Evolutionary conservation across 1,140 invertebrate species (phyloP), one percentile per base, ranked within the genome.

Genomic region (Capitella teleta): DNA sequence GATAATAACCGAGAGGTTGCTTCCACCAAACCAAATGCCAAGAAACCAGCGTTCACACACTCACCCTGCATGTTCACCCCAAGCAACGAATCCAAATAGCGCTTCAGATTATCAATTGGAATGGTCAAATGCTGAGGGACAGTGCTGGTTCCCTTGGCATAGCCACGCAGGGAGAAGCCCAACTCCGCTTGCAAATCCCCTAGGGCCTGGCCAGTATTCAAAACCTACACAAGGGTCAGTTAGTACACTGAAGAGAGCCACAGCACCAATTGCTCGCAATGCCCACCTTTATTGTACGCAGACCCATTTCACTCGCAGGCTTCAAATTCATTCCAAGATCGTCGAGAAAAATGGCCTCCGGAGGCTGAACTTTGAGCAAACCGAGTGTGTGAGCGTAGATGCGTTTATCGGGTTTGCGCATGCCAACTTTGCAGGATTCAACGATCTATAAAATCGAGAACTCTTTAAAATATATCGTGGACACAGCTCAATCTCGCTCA

Each of bases 241-340:
- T 42, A 10, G 1, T 42, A n/a, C 10, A 34, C 10, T 10, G 16
- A 10, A 28, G 16, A 44, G 5, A 6, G 42, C 42, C 6, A 44
- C 19, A 44, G 4, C n/a, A 26, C 6, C 21, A 28, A 28, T 18
- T 45, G 23, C 23, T 2, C 46, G 2, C 23, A 2, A 12, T 19
- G 12, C 49, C 44, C 43, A 74, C 72, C 55, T 74, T 72, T 6
- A 74, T 70, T 5, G 73, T 72, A 5, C 58, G 56, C 2, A 73
- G 67, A n/a, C 73, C 73, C 10, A 73, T 12, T 28, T 57, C 44
- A 42, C 34, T 55, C 14, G 73, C 72, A 3, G 60, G 28, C 57
- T 74, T 74, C 14, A 72, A 49, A 49, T 74, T 74, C 2, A 43
- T 26, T 26, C 70, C 71, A 21, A 74, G 48, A 53, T 74, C 73